Conservation (phyloP, 2,113 vertebrate species). For the Taxidea taxus region DNA sequence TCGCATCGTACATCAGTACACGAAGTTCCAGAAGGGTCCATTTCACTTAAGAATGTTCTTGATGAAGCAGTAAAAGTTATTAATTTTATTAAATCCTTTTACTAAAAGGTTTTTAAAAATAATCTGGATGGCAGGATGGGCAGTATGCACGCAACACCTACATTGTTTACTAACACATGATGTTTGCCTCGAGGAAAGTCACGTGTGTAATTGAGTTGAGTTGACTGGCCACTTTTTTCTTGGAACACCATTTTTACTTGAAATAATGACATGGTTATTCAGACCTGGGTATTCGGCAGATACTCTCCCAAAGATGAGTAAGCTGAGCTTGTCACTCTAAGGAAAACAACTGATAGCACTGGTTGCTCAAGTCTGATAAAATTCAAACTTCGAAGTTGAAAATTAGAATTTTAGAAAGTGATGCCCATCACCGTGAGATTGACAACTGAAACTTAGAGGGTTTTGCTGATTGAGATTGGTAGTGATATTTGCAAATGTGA, state of each 20-base stretch:
- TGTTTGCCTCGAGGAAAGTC: not conserved
- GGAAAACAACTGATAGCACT: not conserved
- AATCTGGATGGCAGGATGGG: not conserved
- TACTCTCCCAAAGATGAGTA: not conserved
- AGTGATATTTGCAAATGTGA: not conserved
- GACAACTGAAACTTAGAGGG: not conserved
- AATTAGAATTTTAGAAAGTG: constrained; percentile 16
- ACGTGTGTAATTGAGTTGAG: not conserved
- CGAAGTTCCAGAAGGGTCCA: not conserved
- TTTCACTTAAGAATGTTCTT: not conserved
- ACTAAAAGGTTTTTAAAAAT: not conserved
- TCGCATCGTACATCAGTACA: not conserved
- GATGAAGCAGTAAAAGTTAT: not conserved
- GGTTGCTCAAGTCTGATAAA: not conserved
- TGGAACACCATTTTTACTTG: not conserved
- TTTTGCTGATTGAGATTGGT: not conserved
- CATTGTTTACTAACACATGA: not conserved
- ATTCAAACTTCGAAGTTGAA: not conserved
- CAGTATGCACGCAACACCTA: not conserved
- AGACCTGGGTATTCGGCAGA: not conserved
- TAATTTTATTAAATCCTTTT: not conserved
- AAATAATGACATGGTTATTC: not conserved
- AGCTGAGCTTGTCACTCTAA: not conserved
- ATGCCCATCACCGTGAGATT: not conserved
- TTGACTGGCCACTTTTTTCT: not conserved